Evolutionary conservation across 1,140 invertebrate genomes (phyloP).

Genomic region (Drosophila arizonae): DNA sequence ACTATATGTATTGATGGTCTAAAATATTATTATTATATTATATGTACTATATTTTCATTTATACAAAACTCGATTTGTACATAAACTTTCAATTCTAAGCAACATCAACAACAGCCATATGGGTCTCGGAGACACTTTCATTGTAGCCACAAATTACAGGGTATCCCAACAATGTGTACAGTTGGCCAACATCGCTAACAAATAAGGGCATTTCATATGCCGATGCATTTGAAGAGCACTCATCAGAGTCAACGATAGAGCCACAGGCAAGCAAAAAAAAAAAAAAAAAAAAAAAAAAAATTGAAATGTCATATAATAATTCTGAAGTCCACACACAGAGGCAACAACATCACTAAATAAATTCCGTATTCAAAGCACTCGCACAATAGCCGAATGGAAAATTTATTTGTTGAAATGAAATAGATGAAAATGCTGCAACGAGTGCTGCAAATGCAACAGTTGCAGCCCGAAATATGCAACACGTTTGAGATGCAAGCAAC

Average conservation of each 20-base stretch:
- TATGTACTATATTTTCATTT: too few species aligned
- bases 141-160: background rate
- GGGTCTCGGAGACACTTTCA: background rate
- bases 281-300: too few species aligned
- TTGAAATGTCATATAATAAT: background rate
- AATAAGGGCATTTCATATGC: constrained; percentile 28
- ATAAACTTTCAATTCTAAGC: background rate
- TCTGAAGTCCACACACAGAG: background rate
- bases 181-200: constrained; percentile 9
- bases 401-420: constrained; percentile 44
- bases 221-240: constrained; percentile 32
- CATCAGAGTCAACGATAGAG: constrained; percentile 25
- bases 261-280: too few species aligned
- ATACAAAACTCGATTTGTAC: background rate
- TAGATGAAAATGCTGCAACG: constrained; percentile 14
- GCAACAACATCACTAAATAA: constrained; percentile 27
- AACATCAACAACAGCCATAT: background rate
- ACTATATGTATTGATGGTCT: too few species aligned
- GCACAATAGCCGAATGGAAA: constrained; percentile 50
- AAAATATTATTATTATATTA: too few species aligned
- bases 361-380: constrained; percentile 39
- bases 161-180: constrained; percentile 30
- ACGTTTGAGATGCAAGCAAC: background rate
- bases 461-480: constrained; percentile 10
- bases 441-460: constrained; percentile 19